phyloP scores from a whole-genome alignment of 2,113 vertebrate genomes.

The Fulmarus glacialis region DNA sequence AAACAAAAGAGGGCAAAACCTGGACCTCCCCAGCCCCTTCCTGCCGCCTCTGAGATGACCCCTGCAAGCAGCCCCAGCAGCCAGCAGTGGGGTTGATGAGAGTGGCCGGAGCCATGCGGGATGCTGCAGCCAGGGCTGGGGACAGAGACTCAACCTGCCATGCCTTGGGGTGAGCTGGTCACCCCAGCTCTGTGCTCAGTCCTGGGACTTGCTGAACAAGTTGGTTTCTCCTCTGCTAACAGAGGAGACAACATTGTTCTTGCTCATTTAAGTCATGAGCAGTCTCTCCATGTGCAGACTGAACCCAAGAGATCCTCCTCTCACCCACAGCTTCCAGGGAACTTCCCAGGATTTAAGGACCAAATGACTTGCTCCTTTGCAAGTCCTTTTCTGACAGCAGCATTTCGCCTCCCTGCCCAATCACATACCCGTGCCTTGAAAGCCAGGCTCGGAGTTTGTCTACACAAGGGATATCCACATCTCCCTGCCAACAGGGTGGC shows the following conservation, averaged over 20 bases:
- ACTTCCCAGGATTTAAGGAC: neutral
- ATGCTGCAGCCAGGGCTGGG: neutral
- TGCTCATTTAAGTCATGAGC: neutral
- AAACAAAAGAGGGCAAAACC: conserved; percentile 36
- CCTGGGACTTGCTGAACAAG: neutral
- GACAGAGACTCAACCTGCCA: neutral
- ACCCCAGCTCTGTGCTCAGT: neutral
- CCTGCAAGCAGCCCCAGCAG: rapidly evolving
- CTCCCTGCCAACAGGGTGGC: neutral
- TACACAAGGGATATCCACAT: neutral
- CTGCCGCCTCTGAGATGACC: neutral
- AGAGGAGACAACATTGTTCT: neutral
- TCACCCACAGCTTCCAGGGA: neutral
- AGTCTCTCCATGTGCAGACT: neutral
- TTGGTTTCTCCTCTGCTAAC: neutral
- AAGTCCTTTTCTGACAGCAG: neutral
- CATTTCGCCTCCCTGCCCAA: neutral
- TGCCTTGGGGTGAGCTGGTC: neutral
- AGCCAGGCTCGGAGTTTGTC: neutral
- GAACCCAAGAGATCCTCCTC: neutral
- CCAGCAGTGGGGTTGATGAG: neutral
- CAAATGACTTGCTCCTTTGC: rapidly evolving
- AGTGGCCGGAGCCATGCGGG: neutral
- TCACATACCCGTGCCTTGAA: neutral
- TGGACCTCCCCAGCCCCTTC: neutral